A percentile compares a stretch with the other conserved stretches of the same genome.
Evolutionary conservation across 2,888 invertebrate species (phyloP).

Genomic region (Zonitis immaculata): DNA sequence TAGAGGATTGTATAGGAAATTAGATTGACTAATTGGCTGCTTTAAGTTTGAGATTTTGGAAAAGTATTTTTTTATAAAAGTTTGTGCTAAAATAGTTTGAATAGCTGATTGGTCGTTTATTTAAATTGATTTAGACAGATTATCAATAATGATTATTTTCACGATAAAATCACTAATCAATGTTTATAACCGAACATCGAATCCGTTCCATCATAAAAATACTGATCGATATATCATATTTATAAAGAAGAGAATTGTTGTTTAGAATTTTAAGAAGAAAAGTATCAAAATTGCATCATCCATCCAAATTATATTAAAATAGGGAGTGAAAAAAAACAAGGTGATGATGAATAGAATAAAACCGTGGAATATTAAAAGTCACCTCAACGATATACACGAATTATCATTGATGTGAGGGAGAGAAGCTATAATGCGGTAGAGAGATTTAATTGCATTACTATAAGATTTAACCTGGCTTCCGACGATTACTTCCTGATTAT

Average conservation of each 20-base stretch:
- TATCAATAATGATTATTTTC: no score
- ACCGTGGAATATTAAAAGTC: neutral
- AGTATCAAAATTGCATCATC: no score
- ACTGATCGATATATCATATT: neutral
- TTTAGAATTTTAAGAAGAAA: no score
- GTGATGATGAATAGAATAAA: neutral
- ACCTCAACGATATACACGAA: neutral
- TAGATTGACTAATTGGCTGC: slow-evolving; percentile 6
- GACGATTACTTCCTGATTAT: slow-evolving; percentile 28
- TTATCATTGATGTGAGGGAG: slow-evolving; percentile 10
- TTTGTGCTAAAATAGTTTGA: neutral
- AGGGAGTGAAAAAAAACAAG: neutral
- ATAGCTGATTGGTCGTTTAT: neutral
- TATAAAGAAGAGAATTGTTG: no score
- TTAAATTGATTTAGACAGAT: no score
- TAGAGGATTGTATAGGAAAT: neutral
- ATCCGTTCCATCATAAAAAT: neutral
- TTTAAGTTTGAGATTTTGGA: neutral
- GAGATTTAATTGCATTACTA: slow-evolving; percentile 30
- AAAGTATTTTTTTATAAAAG: neutral
- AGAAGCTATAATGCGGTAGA: slow-evolving; percentile 24
- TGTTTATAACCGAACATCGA: neutral
- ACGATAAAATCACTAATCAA: slow-evolving; percentile 2
- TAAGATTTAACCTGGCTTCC: slow-evolving; percentile 30
- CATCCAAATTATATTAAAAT: neutral